phyloP scores from a whole-genome alignment of 1,140 invertebrate genomes.

The Drosophila arizonae region DNA sequence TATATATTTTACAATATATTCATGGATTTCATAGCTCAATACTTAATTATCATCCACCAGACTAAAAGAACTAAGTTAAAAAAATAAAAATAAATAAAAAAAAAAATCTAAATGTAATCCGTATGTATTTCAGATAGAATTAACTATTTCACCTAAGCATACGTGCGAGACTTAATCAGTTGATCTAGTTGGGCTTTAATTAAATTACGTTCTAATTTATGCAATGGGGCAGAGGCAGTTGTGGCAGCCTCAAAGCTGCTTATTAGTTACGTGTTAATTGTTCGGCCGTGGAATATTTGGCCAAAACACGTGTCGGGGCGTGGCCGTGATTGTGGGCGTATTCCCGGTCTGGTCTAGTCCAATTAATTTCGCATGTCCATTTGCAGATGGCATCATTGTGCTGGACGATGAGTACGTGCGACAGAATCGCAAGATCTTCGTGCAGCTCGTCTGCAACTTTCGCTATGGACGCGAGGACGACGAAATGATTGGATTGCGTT shows the following conservation, averaged over 20 bases:
- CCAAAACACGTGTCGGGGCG: conserved; percentile 22
- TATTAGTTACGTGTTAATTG: conserved; percentile 70
- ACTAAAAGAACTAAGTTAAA: too few species aligned
- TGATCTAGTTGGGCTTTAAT: conserved; percentile 36
- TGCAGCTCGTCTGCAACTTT: conserved; percentile 97
- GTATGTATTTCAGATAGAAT: background rate
- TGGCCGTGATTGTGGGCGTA: background rate
- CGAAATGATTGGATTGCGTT: conserved; percentile 98
- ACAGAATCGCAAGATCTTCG: conserved; percentile 92
- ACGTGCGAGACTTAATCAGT: conserved; percentile 5
- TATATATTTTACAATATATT: too few species aligned
- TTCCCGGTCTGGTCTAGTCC: background rate
- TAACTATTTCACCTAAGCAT: background rate
- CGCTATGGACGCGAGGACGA: conserved; percentile 99
- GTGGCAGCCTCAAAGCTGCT: conserved; percentile 48
- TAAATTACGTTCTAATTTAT: conserved; percentile 63
- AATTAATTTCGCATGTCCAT: conserved; percentile 53
- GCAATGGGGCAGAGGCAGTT: conserved; percentile 27
- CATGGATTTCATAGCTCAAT: too few species aligned
- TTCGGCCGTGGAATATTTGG: conserved; percentile 13
- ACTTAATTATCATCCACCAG: too few species aligned
- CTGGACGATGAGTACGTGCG: conserved; percentile 96
- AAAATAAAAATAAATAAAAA: too few species aligned
- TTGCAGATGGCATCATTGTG: conserved; percentile 94
- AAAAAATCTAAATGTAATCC: too few species aligned